Base-by-base conservation (phyloP, 1,140 invertebrate genomes). In the Saccostrea glomerata region DNA sequence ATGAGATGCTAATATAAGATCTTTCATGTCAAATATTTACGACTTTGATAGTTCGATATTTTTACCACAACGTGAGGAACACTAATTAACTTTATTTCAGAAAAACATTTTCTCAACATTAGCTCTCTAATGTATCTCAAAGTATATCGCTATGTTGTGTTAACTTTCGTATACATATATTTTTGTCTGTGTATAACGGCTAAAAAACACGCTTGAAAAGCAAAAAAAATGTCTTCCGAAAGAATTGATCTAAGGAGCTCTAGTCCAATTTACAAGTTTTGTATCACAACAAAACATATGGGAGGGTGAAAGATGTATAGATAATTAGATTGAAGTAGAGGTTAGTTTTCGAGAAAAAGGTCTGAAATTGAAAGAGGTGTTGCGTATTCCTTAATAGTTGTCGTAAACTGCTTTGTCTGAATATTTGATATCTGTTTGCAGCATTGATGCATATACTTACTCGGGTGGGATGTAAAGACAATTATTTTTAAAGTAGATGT, bases 281-380 rank as follows among this genome's bases (percentile, higher is more conserved):
- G 30, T 30, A 77, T 25, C 70, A 77, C 15, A 77, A 77, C 70
- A 77, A 36, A 77, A 40, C 70, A 77, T 30, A 77, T 12, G 25
- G 70, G 70, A 30, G 11, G 15, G 30, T 30, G 70, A 77, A 77
- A 77, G 70, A 77, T 40, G 13, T 25, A 15, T 15, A 77, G 25
- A 36, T 77, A 77, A 77, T 77, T 77, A 77, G 70, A 77, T 77
- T 77, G 70, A 77, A 77, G 70, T 77, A 30, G 70, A 77, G 60
- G 23, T 30, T 30, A 63, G n/a, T 63, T 20, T 63, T 63, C 47
- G 47, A 63, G 58, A 63, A 63, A 17, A 63, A n/a, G 58, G n/a
- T 63, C 58, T 63, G 17, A 63, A 63, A n/a, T 63, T 63, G 58
- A 20, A 63, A 63, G 47, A 47, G 9, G 47, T 47, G 47, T 47